Percentiles rank a stretch among this genome's conserved stretches.
These are phyloP conservation scores for Brachystomella parvula DNA, from an alignment of 1,140 invertebrate genomes.

Conservation along the genomic window DNA sequence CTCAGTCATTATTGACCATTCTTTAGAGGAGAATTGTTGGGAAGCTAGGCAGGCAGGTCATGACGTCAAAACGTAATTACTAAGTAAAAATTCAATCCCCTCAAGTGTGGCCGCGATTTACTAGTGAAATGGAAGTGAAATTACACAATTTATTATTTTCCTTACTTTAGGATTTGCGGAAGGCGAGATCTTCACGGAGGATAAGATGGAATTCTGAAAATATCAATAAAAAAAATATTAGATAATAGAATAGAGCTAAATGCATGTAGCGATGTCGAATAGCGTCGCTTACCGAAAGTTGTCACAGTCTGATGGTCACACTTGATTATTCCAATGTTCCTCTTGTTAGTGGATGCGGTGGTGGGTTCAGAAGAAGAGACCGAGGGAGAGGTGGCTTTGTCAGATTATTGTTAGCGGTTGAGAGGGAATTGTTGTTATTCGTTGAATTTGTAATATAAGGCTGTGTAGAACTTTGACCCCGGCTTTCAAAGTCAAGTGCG, in stretches of 20 bases:
- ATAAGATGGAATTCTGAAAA: conserved; percentile 45
- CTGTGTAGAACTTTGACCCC: conserved; percentile 19
- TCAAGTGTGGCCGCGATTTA: no score
- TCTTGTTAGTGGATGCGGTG: conserved; percentile 36
- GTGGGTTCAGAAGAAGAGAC: not conserved
- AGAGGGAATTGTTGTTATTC: conserved; percentile 12
- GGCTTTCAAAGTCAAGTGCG: conserved; percentile 41
- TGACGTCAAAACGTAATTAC: no score
- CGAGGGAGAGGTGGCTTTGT: no score
- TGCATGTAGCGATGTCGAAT: conserved; percentile 57
- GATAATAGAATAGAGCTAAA: no score
- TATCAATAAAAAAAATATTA: not conserved
- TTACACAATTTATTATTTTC: no score
- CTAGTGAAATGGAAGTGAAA: no score
- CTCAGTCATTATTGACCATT: no score
- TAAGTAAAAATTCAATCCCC: no score
- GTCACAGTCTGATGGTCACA: conserved; percentile 72
- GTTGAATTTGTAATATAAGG: conserved; percentile 2
- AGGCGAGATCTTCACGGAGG: conserved; percentile 69
- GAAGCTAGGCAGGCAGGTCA: no score
- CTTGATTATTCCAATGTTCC: conserved; percentile 58
- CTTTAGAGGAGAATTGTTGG: no score
- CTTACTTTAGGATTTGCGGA: conserved; percentile 77
- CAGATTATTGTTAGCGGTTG: conserved; percentile 1
- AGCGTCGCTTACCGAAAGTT: conserved; percentile 52